Percentiles rank a stretch among this genome's conserved stretches.
phyloP scores from a whole-genome alignment of 1,140 invertebrate genomes.

The Apis florea region DNA sequence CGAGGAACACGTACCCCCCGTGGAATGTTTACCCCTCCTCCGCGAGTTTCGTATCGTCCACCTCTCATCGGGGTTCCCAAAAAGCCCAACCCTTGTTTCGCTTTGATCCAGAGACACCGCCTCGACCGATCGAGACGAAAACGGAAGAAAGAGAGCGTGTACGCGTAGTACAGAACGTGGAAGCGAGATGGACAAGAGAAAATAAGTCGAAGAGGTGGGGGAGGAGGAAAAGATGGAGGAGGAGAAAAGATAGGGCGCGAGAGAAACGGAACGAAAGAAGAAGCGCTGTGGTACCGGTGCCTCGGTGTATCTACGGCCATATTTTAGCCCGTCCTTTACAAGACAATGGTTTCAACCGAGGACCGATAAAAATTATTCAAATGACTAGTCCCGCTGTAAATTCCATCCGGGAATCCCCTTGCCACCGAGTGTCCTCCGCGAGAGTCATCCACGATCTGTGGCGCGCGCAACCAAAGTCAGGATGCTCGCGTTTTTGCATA shows the following conservation, averaged over 20 bases:
- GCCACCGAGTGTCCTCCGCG: slow-evolving; percentile 19
- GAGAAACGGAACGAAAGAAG: slow-evolving; percentile 41
- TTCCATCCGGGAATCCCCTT: slow-evolving; percentile 62
- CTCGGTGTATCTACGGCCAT: slow-evolving; percentile 71
- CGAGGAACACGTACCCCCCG: slow-evolving; percentile 64
- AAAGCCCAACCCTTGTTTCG: slow-evolving; percentile 55
- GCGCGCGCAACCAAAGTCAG: background rate
- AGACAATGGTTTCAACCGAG: slow-evolving; percentile 75
- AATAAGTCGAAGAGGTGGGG: background rate
- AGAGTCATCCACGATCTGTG: background rate
- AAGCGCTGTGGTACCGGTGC: slow-evolving; percentile 18
- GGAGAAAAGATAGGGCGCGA: slow-evolving; percentile 22
- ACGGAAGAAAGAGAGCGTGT: background rate
- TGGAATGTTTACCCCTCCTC: slow-evolving; percentile 60
- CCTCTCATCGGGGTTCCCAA: slow-evolving; percentile 46
- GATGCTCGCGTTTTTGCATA: slow-evolving; percentile 22
- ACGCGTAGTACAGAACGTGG: background rate
- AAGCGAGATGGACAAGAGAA: background rate
- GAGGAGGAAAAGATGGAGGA: slow-evolving; percentile 1
- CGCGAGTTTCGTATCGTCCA: slow-evolving; percentile 8
- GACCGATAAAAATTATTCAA: slow-evolving; percentile 75
- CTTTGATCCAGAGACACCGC: slow-evolving; percentile 53
- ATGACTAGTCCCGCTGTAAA: slow-evolving; percentile 68
- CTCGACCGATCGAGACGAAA: slow-evolving; percentile 17
- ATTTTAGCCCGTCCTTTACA: slow-evolving; percentile 73